These are phyloP conservation scores for Xestobium rufovillosum DNA, from an alignment of 2,888 invertebrate genomes.

Conservation along the genomic window DNA sequence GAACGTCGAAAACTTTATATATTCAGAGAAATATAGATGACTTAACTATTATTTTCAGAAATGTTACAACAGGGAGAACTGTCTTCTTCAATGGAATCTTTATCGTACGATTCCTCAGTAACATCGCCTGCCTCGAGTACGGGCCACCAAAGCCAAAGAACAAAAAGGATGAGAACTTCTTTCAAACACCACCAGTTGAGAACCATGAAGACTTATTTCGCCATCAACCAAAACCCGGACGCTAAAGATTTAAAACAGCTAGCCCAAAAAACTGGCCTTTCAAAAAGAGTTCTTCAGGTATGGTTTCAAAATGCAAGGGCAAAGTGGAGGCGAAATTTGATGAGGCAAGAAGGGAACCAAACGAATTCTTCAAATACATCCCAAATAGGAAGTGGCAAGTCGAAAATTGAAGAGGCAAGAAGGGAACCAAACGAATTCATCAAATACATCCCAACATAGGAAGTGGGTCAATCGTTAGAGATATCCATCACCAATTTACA, in stretches of 20 bases:
- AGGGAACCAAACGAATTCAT: constrained; percentile 40
- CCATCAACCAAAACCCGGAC: constrained; percentile 98
- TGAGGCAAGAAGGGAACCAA: constrained; percentile 67
- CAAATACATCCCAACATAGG: constrained; percentile 29
- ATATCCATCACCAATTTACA: no score
- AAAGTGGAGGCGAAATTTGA: constrained; percentile 92
- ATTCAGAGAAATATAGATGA: no score
- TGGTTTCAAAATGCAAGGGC: constrained; percentile 99
- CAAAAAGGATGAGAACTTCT: constrained; percentile 96
- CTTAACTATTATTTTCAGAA: no score
- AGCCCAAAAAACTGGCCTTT: constrained; percentile 96
- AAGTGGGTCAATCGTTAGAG: constrained; percentile 47
- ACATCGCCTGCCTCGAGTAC: constrained; percentile 62
- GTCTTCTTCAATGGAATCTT: constrained; percentile 69
- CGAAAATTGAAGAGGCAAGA: constrained; percentile 88
- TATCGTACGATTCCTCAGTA: constrained; percentile 66
- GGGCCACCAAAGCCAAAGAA: constrained; percentile 54
- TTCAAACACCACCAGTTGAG: constrained; percentile 98
- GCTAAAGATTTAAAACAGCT: constrained; percentile 98
- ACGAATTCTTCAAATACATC: constrained; percentile 30
- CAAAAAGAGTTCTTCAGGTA: constrained; percentile 97
- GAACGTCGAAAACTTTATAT: no score
- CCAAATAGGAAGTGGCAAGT: no score
- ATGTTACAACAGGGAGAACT: constrained; percentile 66
- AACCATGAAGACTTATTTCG: constrained; percentile 99